Percentiles rank a stretch among this genome's conserved stretches.
Conservation (phyloP, 2,888 invertebrate species). For the Zelleria hepariella region DNA sequence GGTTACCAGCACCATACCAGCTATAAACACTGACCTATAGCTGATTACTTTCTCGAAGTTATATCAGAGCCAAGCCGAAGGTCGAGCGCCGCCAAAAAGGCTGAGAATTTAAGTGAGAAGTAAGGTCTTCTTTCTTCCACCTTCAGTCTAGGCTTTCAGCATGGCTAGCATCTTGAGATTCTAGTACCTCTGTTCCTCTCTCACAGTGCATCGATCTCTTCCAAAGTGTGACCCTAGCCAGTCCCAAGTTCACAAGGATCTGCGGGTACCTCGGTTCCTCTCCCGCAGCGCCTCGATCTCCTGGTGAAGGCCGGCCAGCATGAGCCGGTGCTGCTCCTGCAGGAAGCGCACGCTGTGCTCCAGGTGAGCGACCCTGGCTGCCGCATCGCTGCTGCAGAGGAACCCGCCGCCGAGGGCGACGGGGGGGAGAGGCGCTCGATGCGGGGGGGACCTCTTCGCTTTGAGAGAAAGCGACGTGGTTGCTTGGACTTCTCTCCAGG, state of each 20-base stretch:
- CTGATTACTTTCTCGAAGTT: too few relatives aligned
- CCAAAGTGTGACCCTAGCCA: conserved; percentile 81
- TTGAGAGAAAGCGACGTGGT: too few relatives aligned
- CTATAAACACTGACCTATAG: too few relatives aligned
- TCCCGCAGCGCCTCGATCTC: conserved; percentile 81
- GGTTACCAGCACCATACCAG: too few relatives aligned
- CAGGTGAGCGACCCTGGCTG: conserved; percentile 74
- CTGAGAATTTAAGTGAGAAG: too few relatives aligned
- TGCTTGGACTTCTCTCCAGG: too few relatives aligned
- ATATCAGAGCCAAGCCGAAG: too few relatives aligned
- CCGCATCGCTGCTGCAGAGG: conserved; percentile 51
- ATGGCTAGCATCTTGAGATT: too few relatives aligned
- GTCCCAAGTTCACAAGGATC: conserved; percentile 81
- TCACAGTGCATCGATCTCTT: conserved; percentile 79
- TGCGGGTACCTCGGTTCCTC: conserved; percentile 82
- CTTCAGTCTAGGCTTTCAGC: too few relatives aligned
- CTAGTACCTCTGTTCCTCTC: conserved; percentile 83
- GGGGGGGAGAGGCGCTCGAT: conserved; percentile 19
- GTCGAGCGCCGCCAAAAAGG: too few relatives aligned
- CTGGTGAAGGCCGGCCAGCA: conserved; percentile 78
- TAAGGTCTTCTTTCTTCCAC: too few relatives aligned
- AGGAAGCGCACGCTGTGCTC: conserved; percentile 83
- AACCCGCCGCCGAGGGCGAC: conserved; percentile 38
- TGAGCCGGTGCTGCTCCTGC: conserved; percentile 81
- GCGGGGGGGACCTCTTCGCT: too few relatives aligned